phyloP scores from a whole-genome alignment of 2,888 invertebrate genomes.

The Machimus rusticus region DNA sequence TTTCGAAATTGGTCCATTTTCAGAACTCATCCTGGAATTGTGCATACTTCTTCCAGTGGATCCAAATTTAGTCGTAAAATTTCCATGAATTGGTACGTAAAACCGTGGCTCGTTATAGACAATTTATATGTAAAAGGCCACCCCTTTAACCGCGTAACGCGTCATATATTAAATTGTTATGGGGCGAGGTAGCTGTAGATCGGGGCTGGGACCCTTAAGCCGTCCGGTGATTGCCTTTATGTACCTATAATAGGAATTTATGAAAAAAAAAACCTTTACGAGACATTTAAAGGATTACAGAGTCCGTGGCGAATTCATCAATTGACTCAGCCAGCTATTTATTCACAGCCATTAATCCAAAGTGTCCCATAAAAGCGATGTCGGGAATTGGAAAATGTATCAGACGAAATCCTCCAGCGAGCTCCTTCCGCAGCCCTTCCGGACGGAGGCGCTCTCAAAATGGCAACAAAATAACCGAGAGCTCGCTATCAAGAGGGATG shows the following conservation, averaged over 20 bases:
- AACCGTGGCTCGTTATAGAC: background rate
- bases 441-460: background rate
- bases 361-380: conserved; percentile 16
- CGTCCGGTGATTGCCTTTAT: background rate
- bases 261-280: background rate
- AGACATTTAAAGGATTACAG: background rate
- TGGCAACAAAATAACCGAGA: conserved; percentile 8
- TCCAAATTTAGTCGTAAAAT: background rate
- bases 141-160: background rate
- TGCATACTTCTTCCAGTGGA: background rate
- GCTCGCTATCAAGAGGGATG: background rate
- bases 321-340: background rate
- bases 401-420: background rate
- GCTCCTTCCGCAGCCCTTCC: background rate
- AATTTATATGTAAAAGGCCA: background rate
- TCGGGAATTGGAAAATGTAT: conserved; percentile 14
- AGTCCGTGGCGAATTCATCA: background rate
- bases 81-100: background rate
- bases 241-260: background rate
- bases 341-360: conserved; percentile 1
- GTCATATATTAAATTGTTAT: background rate
- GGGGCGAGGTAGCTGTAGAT: background rate
- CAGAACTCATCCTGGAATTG: background rate
- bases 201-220: background rate
- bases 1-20: background rate